These are phyloP conservation scores for Emydura subglobosa DNA, from an alignment of 2,113 vertebrate species.

Conservation along the genomic window DNA sequence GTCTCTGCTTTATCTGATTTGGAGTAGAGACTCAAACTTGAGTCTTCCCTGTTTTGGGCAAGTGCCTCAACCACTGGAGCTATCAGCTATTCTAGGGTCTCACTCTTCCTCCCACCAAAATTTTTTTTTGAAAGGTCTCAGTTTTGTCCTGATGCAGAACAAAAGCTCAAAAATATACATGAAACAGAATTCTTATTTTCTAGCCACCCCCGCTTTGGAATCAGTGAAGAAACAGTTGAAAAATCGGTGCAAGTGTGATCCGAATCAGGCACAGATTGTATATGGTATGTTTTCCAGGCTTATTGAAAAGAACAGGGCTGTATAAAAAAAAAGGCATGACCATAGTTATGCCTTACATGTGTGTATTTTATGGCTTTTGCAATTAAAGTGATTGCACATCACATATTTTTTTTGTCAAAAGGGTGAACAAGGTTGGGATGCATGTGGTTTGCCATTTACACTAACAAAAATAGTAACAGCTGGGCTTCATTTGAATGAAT, in stretches of 20 bases:
- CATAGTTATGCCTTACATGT: background rate
- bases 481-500: background rate
- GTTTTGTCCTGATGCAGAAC: background rate
- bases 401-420: background rate
- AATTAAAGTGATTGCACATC: background rate
- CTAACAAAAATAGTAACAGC: slow-evolving; percentile 27
- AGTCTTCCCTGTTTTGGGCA: background rate
- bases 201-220: background rate
- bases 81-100: background rate
- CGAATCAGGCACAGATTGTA: background rate
- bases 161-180: background rate
- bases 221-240: background rate
- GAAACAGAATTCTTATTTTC: background rate
- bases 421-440: background rate
- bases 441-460: slow-evolving; percentile 5
- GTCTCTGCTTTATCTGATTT: background rate
- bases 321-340: background rate
- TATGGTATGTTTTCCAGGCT: background rate
- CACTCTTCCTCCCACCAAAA: background rate
- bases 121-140: background rate
- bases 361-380: background rate
- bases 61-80: background rate
- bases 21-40: background rate
- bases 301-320: background rate
- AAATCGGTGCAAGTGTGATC: background rate